These are phyloP conservation scores for Tipula vernalis DNA, from an alignment of 2,888 invertebrate genomes.

Conservation along the genomic window DNA sequence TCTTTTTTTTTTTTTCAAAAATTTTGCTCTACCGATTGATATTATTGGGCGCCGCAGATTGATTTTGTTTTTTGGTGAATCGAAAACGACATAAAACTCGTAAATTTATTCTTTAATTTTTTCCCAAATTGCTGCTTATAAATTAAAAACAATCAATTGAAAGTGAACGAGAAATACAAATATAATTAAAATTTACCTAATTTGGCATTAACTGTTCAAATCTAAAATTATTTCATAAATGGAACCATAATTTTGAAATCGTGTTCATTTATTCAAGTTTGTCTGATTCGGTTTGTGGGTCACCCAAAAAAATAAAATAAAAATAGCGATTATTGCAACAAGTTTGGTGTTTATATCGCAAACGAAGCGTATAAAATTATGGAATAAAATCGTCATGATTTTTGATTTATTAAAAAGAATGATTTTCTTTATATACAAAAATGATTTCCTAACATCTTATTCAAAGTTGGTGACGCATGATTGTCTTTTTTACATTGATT, in stretches of 20 bases:
- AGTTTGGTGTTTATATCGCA: background rate
- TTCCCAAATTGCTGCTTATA: no score
- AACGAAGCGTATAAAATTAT: background rate
- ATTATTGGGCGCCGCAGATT: no score
- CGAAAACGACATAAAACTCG: no score
- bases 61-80: no score
- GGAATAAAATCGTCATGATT: background rate
- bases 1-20: no score
- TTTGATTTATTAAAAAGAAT: no score
- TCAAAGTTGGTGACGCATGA: no score
- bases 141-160: background rate
- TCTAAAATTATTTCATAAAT: background rate
- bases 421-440: background rate
- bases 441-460: no score
- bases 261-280: background rate
- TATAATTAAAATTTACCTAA: background rate
- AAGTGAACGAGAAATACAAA: background rate
- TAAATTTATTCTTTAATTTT: no score
- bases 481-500: no score
- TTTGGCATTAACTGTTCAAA: no score
- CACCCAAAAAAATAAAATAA: background rate
- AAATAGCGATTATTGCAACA: background rate
- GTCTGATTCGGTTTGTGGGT: background rate
- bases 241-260: background rate
- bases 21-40: no score